Conservation (phyloP, 2,113 vertebrate species). For the Salminus brasiliensis region DNA sequence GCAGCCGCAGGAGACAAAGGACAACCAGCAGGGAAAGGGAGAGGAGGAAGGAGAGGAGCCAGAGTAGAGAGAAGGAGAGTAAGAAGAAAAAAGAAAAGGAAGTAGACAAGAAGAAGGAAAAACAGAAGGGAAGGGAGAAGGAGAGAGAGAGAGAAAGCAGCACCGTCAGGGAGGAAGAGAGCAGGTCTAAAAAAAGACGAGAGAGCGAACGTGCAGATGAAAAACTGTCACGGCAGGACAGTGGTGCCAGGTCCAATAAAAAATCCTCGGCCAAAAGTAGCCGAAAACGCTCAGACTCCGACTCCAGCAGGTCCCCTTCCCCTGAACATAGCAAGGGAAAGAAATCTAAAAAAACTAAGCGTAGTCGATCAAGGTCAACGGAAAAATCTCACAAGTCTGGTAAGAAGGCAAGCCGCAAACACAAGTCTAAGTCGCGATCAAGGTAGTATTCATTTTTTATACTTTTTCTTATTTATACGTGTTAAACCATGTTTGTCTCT, state of each 20-base stretch:
- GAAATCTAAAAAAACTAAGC: conserved; percentile 97
- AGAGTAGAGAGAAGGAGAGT: conserved; percentile 89
- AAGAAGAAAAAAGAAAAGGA: conserved; percentile 86
- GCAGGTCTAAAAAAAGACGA: conserved; percentile 89
- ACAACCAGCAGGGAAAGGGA: conserved; percentile 89
- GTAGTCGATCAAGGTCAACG: conserved; percentile 95
- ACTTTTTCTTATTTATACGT: conserved; percentile 62
- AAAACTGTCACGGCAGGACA: conserved; percentile 87
- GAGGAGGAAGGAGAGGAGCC: conserved; percentile 83
- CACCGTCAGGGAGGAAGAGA: conserved; percentile 78
- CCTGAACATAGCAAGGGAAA: conserved; percentile 97
- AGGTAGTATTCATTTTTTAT: conserved; percentile 97
- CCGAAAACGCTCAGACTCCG: conserved; percentile 89
- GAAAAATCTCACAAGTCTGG: conserved; percentile 99
- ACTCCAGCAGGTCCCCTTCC: conserved; percentile 93
- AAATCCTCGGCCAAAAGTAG: conserved; percentile 87
- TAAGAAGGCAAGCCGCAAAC: conserved; percentile 99
- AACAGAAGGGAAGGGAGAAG: conserved; percentile 85
- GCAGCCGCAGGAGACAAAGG: conserved; percentile 86
- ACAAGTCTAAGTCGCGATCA: conserved; percentile 99
- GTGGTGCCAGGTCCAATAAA: conserved; percentile 83
- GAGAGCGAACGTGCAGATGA: conserved; percentile 87
- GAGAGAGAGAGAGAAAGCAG: conserved; percentile 74
- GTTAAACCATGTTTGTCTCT: conserved; percentile 74
- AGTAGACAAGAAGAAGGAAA: conserved; percentile 81